A percentile compares a stretch with the other conserved stretches of the same genome.
These are phyloP conservation scores for Apostichopus parvimensis DNA, from an alignment of 35 echinoderm and acorn worm genomes.

Conservation along the genomic window DNA sequence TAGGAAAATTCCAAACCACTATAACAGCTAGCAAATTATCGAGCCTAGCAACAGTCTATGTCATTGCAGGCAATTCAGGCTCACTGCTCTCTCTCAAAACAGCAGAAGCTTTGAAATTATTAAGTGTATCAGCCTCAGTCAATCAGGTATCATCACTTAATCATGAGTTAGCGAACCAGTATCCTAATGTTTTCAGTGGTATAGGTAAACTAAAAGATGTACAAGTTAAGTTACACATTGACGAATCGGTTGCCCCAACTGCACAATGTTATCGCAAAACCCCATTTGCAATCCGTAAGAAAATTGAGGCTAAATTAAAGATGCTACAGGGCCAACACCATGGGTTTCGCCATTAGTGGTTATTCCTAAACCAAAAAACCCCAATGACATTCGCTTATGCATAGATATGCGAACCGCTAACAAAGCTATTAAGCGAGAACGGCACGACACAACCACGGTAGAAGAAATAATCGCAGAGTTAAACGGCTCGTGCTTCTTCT, in stretches of 20 bases:
- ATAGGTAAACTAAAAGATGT: constrained; percentile 60
- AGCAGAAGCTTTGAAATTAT: constrained; percentile 22
- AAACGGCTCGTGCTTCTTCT: constrained; percentile 60
- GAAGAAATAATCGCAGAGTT: constrained; percentile 75
- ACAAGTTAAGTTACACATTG: constrained; percentile 54
- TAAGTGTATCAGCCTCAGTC: constrained; percentile 21
- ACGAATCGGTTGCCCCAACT: constrained; percentile 48
- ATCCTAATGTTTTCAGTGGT: neutral
- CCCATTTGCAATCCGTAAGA: constrained; percentile 47
- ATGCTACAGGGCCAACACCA: constrained; percentile 44
- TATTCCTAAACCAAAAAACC: constrained; percentile 60
- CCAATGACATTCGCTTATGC: constrained; percentile 47
- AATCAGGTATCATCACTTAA: neutral
- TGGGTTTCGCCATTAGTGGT: constrained; percentile 67
- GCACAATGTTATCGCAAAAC: constrained; percentile 30
- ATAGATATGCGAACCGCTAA: constrained; percentile 78
- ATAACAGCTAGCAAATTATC: no score
- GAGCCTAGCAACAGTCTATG: neutral
- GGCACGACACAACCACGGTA: constrained; percentile 57
- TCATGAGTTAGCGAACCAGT: neutral
- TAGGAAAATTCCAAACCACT: no score
- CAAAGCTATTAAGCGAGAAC: constrained; percentile 67
- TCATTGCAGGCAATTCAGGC: neutral
- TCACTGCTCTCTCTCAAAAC: constrained; percentile 4
- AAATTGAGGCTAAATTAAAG: constrained; percentile 47